A percentile compares a stretch with the other conserved stretches of the same genome.
These are phyloP conservation scores for Drosophila trichaetosa DNA, from an alignment of 2,888 invertebrate species.

Conservation along the genomic window DNA sequence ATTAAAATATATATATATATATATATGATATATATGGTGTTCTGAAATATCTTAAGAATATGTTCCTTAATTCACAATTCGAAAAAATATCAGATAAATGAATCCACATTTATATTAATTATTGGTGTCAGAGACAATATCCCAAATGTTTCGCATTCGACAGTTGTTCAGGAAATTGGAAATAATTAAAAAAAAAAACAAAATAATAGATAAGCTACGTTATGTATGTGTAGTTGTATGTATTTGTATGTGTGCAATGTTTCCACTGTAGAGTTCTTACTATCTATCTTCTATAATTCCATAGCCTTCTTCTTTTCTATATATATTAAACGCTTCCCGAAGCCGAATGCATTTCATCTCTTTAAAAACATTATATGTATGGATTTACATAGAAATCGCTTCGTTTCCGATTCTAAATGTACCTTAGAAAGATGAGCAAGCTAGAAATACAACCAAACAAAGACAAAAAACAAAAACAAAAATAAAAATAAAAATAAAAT, in stretches of 20 bases:
- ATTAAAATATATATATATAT: neutral
- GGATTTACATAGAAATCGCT: conserved; percentile 8
- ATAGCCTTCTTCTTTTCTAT: neutral
- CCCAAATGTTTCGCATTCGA: conserved; percentile 4
- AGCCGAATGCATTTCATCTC: neutral
- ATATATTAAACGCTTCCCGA: neutral
- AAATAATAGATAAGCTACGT: neutral
- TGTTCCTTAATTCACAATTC: conserved; percentile 31
- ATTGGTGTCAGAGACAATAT: conserved; percentile 2
- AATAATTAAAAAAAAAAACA: neutral
- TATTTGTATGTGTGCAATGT: neutral
- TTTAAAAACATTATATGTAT: neutral
- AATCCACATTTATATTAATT: conserved; percentile 25
- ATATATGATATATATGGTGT: neutral
- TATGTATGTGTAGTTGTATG: conserved; percentile 1
- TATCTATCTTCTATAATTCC: neutral
- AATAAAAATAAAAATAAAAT: neutral
- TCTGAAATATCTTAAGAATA: conserved; percentile 7
- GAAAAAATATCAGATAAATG: conserved; percentile 12
- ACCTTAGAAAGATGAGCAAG: conserved; percentile 1
- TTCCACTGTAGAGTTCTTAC: neutral
- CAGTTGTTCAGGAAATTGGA: neutral
- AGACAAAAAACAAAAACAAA: neutral
- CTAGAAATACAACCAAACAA: neutral
- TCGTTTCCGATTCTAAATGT: conserved; percentile 19